These are phyloP conservation scores for Pandemis corylana DNA, from an alignment of 2,888 invertebrate genomes.

Conservation along the genomic window DNA sequence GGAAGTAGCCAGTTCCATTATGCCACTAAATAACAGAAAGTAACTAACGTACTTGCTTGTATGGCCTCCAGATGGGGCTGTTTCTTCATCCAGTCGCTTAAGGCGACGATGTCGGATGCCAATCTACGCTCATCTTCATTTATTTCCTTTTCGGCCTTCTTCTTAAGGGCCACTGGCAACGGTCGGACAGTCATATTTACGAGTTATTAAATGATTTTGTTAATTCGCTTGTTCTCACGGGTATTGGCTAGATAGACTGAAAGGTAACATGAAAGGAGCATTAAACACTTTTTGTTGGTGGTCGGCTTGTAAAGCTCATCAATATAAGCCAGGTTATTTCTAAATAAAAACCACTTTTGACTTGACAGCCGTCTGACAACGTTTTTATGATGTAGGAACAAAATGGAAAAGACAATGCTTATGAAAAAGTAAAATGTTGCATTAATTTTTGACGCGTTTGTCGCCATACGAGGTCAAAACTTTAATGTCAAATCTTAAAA, in stretches of 20 bases:
- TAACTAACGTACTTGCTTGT: slow-evolving; percentile 67
- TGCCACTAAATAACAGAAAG: slow-evolving; percentile 10
- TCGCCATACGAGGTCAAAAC: too few relatives aligned
- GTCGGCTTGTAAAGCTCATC: slow-evolving; percentile 2
- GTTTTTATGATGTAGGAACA: slow-evolving; percentile 3
- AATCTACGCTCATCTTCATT: slow-evolving; percentile 74
- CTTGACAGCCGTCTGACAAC: not conserved
- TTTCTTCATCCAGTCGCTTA: slow-evolving; percentile 79
- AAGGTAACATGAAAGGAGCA: not conserved
- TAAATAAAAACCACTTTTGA: not conserved
- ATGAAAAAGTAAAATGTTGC: too few relatives aligned
- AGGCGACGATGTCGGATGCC: slow-evolving; percentile 64
- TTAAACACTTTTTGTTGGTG: not conserved
- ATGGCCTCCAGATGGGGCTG: slow-evolving; percentile 78
- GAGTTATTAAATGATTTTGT: not conserved
- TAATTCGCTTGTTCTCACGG: not conserved
- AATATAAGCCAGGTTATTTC: not conserved
- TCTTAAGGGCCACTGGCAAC: slow-evolving; percentile 65
- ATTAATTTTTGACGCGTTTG: not conserved
- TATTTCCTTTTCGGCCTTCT: slow-evolving; percentile 76
- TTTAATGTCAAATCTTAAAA: not conserved
- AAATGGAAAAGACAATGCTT: not conserved
- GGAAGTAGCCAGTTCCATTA: too few relatives aligned
- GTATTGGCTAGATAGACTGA: slow-evolving; percentile 6
- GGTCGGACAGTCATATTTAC: slow-evolving; percentile 64